Percentiles rank a stretch among this genome's conserved stretches.
These are phyloP conservation scores for Meta bourneti DNA, from an alignment of 2,888 invertebrate genomes.

Conservation along the genomic window DNA sequence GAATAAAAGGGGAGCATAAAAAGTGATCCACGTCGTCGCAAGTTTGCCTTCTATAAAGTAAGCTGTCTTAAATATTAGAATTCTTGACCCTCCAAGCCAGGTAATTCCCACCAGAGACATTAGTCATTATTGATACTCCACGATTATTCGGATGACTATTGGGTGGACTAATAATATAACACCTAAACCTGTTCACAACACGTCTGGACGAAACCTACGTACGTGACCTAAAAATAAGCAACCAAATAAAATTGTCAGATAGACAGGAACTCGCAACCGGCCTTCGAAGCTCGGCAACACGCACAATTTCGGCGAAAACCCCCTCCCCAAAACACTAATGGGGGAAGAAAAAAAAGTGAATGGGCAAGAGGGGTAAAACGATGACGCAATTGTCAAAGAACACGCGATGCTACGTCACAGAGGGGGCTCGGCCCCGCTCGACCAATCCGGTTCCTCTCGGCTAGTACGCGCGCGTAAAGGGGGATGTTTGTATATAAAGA, in stretches of 20 bases:
- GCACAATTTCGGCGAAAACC: background rate
- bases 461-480: constrained; percentile 66
- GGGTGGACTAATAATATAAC: no score
- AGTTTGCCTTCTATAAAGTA: no score
- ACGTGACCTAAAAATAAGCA: constrained; percentile 9
- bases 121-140: no score
- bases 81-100: no score
- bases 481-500: constrained; percentile 61
- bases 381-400: constrained; percentile 66
- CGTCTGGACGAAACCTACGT: no score
- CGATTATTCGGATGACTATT: no score
- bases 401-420: constrained; percentile 72
- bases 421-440: constrained; percentile 43
- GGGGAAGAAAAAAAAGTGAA: background rate
- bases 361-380: constrained; percentile 11
- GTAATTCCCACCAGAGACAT: no score
- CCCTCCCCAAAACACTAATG: background rate
- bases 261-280: background rate
- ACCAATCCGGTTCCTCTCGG: constrained; percentile 16
- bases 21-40: no score
- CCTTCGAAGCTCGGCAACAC: background rate
- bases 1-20: no score
- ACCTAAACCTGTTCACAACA: no score
- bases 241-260: background rate
- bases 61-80: no score